A percentile compares a stretch with the other conserved stretches of the same genome.
phyloP scores from a whole-genome alignment of 2,113 vertebrate genomes.

The Galeopterus variegatus region DNA sequence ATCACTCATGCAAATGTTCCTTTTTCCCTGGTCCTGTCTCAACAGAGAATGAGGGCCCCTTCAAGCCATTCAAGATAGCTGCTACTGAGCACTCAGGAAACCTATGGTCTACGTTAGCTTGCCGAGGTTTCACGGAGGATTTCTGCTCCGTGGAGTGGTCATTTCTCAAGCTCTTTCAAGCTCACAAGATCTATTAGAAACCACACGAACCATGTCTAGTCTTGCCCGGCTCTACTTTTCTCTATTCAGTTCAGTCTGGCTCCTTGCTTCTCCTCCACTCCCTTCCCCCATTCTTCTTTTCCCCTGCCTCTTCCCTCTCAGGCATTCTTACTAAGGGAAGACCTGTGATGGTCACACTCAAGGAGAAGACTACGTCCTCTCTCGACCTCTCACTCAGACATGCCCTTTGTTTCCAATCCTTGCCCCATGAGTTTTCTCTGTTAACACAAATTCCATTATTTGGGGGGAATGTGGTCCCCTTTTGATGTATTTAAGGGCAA shows the following conservation, averaged over 20 bases:
- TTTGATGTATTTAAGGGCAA: neutral
- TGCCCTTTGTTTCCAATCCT: neutral
- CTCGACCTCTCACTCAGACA: neutral
- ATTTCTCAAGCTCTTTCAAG: constrained; percentile 42
- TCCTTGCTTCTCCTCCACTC: neutral
- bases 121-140: neutral
- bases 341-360: accelerated
- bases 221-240: neutral
- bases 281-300: neutral
- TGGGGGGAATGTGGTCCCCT: neutral
- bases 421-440: neutral
- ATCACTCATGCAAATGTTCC: neutral
- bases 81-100: neutral
- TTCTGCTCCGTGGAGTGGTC: neutral
- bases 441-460: neutral
- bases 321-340: neutral
- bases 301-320: neutral
- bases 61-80: neutral
- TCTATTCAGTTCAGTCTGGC: neutral
- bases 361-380: neutral
- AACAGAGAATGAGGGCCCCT: neutral
- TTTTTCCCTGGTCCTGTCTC: neutral
- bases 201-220: neutral
- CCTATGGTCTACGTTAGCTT: neutral
- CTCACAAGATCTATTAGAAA: neutral